Conservation (phyloP, 2,113 vertebrate species). For the Corythornis vintsioides region DNA sequence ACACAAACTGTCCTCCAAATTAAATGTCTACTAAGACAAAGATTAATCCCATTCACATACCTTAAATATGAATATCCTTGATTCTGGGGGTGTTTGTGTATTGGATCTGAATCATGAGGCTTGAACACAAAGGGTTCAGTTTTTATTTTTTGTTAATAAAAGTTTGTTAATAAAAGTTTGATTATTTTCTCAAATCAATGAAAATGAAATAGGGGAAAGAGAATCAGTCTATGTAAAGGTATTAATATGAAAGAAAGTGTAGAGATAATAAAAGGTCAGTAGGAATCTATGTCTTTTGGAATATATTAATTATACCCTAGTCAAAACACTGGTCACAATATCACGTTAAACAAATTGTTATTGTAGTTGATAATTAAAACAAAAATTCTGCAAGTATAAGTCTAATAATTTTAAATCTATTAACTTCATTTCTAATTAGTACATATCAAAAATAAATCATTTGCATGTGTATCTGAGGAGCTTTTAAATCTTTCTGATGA, state of each 20-base stretch:
- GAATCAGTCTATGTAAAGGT: neutral
- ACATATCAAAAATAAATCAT: constrained; percentile 4
- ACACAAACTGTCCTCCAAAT: neutral
- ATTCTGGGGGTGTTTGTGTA: neutral
- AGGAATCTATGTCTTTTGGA: neutral
- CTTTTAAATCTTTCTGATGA: constrained; percentile 22
- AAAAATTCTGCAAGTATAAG: neutral
- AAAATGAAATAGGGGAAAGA: neutral
- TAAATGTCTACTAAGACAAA: neutral
- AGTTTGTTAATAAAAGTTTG: neutral
- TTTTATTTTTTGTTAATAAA: neutral
- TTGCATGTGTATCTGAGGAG: neutral
- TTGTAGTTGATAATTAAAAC: neutral
- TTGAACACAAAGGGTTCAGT: neutral
- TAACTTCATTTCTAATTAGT: neutral
- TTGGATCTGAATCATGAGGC: neutral
- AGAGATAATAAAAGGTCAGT: neutral
- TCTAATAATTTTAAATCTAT: neutral
- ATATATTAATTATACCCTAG: neutral
- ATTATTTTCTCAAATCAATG: neutral
- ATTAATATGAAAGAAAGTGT: neutral
- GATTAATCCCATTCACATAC: neutral
- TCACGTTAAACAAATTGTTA: neutral
- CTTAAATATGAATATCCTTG: neutral
- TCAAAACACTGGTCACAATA: neutral